A percentile compares a stretch with the other conserved stretches of the same genome.
Conservation (phyloP, 2,888 invertebrate species). For the Phania funesta region DNA sequence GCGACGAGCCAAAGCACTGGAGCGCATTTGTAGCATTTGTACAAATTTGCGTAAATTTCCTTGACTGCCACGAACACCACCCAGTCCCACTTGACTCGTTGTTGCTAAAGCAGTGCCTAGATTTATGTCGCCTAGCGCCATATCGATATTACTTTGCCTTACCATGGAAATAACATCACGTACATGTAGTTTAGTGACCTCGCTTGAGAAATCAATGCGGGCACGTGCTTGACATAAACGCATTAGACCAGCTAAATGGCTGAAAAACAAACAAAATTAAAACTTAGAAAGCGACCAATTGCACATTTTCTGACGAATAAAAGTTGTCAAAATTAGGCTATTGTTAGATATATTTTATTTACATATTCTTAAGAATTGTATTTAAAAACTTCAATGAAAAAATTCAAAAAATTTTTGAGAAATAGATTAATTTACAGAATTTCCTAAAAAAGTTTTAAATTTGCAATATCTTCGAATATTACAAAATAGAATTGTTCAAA, state of each 20-base stretch:
- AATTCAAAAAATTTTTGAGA: too few species aligned
- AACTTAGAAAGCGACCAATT: too few species aligned
- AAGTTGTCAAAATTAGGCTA: too few species aligned
- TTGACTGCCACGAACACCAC: neutral
- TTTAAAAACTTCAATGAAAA: too few species aligned
- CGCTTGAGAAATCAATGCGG: slow-evolving; percentile 90
- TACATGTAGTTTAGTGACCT: slow-evolving; percentile 90
- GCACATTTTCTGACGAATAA: too few species aligned
- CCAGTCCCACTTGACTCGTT: slow-evolving; percentile 83
- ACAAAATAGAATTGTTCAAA: too few species aligned
- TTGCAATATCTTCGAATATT: too few species aligned
- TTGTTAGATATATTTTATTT: too few species aligned
- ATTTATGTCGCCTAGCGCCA: slow-evolving; percentile 84
- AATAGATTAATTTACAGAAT: too few species aligned
- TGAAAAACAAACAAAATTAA: too few species aligned
- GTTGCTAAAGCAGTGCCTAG: slow-evolving; percentile 84
- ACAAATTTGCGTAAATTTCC: slow-evolving; percentile 87
- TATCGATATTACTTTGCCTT: slow-evolving; percentile 88
- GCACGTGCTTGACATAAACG: slow-evolving; percentile 93
- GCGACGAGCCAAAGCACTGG: slow-evolving; percentile 85
- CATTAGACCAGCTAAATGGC: slow-evolving; percentile 94
- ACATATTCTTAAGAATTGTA: too few species aligned
- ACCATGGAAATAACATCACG: slow-evolving; percentile 92
- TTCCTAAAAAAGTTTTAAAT: too few species aligned
- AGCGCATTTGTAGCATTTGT: slow-evolving; percentile 84